Evolutionary conservation across 2,797 vertebrate species (phyloP).

Genomic region (Megalops cyprinoides): DNA sequence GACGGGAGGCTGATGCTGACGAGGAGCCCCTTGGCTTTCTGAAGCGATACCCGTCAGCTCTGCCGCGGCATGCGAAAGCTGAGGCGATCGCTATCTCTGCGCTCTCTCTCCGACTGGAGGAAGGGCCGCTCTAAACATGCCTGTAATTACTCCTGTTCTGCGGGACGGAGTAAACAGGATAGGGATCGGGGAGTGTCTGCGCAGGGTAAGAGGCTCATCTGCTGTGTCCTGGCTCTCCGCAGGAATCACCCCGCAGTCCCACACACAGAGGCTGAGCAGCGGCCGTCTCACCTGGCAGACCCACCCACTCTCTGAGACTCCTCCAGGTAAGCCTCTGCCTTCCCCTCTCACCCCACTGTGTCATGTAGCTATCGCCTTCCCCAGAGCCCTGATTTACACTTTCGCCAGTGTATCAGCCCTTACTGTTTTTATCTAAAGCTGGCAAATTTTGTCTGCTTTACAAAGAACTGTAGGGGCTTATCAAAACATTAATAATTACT

Average conservation of each 20-base stretch:
- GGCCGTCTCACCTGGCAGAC: not conserved
- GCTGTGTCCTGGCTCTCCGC: not conserved
- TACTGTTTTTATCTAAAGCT: too few species aligned
- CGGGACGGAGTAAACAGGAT: too few species aligned
- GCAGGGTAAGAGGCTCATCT: constrained; percentile 8
- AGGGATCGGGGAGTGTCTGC: too few species aligned
- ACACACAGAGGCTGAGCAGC: not conserved
- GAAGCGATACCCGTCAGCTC: not conserved
- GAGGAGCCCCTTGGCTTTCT: not conserved
- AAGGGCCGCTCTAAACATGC: too few species aligned
- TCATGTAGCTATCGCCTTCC: too few species aligned
- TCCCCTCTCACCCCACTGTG: not conserved
- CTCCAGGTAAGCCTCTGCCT: not conserved
- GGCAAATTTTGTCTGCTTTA: too few species aligned
- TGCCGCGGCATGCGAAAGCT: not conserved
- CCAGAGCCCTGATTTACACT: too few species aligned
- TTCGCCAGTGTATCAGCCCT: too few species aligned
- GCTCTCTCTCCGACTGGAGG: too few species aligned
- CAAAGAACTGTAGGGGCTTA: too few species aligned
- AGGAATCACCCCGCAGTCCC: not conserved
- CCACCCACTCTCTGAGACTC: not conserved
- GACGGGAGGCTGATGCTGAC: not conserved
- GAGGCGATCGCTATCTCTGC: not conserved
- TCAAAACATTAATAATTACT: too few species aligned
- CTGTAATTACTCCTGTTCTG: too few species aligned